Evolutionary conservation across 2,888 invertebrate genomes (phyloP), one percentile per base, ranked within the genome.

Genomic region (Hypolimnas misippus): DNA sequence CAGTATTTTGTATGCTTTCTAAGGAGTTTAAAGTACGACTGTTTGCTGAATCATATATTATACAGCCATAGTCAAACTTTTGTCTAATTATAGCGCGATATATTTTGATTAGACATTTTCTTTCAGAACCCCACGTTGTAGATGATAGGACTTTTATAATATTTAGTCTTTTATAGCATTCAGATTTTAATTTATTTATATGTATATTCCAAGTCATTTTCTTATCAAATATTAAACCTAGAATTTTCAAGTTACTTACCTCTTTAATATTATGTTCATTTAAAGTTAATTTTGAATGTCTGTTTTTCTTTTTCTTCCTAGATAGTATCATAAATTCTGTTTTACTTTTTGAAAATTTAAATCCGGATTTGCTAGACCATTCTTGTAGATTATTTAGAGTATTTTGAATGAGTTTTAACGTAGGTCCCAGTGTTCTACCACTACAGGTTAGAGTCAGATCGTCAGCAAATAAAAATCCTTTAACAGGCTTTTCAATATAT

Each of bases 1-100:
- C 59, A 57, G 69, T 68, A 65, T 67, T 68, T 65, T 70, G 67
- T 61, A 66, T 66, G 63, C 62, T 66, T 53, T 62, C 57, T 10
- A 62, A 17, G 14, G 53, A 46, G 25, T 52, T 17, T 38, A 62
- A 33, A 6, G 19, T 51, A 16, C 25, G 55, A 14, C 10, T 16
- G n/a, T 53, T 57, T 14, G 60, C 67, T 10, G 65, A 65, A 51
- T 62, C 62, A 31, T 67, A 67, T 35, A 65, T 62, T 7, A 57
- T 46, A 29, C 52, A 33, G 3, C 59, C 67, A 57, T 65, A 67
- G 33, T 65, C 60, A 2, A 57, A 14, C 59, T 65, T 67, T 53
- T 62, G 65, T 62, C 67, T 57, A 8, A 67, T 62, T 38, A 67
- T 21, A 16, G 67, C 57, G 5, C 35, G 7, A 38, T 62, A 67